Base-by-base conservation (phyloP, 1,140 invertebrate genomes). In the Phymorhynchus buccinoides region DNA sequence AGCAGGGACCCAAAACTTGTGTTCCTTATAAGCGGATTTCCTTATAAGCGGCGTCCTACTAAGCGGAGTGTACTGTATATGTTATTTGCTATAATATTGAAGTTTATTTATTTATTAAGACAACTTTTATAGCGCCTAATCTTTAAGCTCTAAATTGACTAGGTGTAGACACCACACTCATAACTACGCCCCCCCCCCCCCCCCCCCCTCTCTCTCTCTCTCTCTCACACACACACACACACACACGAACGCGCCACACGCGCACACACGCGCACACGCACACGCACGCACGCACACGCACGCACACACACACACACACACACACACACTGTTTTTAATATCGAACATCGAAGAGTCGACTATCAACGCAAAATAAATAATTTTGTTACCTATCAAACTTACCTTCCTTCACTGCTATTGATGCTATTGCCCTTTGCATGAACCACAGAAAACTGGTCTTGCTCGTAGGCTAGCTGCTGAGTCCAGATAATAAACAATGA, bases 181-280 rank as follows among this genome's bases (percentile, higher is more conserved):
- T n/a, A n/a, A n/a, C n/a, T n/a, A n/a, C n/a, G n/a, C n/a, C n/a
- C n/a, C n/a, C n/a, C n/a, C n/a, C n/a, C n/a, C n/a, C n/a, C n/a
- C n/a, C n/a, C n/a, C n/a, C 0, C 77, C 30, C 77, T 35, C 77
- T 35, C 77, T 7, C 77, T 35, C 77, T 35, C 77, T 1, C 77
- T 35, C 77, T 1, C 77, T 35, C 77, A 7, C 77, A 79, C 77
- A 7, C 77, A 79, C 77, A 7, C 77, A 79, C 77, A 75, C 77
- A 79, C 35, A 37, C 35, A 35, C 14, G 18, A 30, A 9, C 39
- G 22, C 7, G n/a, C 37, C 37, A 79, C 39, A 30, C 22, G 18
- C 9, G 37, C n/a, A n/a, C n/a, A n/a, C n/a, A n/a, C n/a, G n/a
- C n/a, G 75, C 14, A 7, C 14, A 14, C 77, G 39, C 35, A 37